phyloP scores from a whole-genome alignment of 2,888 invertebrate genomes.

The Drosophila neotestacea region DNA sequence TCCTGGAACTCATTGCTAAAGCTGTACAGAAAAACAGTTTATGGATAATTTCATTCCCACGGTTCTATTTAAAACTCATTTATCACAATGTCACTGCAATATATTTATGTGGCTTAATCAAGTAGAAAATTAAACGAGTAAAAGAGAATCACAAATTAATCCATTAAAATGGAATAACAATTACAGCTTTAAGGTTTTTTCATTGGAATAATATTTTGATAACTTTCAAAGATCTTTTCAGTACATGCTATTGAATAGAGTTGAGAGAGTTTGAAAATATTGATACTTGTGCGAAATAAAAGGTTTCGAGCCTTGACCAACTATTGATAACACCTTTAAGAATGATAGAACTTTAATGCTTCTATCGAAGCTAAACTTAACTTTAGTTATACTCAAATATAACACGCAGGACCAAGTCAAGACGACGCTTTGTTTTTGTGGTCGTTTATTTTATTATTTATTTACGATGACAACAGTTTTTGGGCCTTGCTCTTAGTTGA shows the following conservation, averaged over 20 bases:
- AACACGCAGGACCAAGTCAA: conserved; percentile 13
- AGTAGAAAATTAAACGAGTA: background rate
- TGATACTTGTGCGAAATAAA: conserved; percentile 9
- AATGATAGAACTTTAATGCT: conserved; percentile 7
- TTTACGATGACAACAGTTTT: conserved; percentile 62
- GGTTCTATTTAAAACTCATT: background rate
- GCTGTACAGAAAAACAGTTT: background rate
- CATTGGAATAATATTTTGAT: background rate
- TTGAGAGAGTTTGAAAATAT: background rate
- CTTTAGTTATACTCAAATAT: background rate
- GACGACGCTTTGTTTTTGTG: conserved; percentile 14
- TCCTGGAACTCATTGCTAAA: background rate
- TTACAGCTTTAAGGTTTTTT: background rate
- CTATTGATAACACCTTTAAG: conserved; percentile 13
- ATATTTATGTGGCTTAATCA: conserved; percentile 3
- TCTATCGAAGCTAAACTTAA: conserved; percentile 2
- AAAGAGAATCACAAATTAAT: background rate
- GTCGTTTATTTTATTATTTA: conserved; percentile 55
- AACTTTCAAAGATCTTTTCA: background rate
- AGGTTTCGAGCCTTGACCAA: background rate
- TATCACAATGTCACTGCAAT: background rate
- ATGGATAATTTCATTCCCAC: background rate
- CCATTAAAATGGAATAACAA: background rate
- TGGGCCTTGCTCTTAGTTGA: conserved; percentile 9
- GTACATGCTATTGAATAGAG: background rate